phyloP scores from a whole-genome alignment of 92 coral and sea anemone species.

The Parazoanthus atlanticus region DNA sequence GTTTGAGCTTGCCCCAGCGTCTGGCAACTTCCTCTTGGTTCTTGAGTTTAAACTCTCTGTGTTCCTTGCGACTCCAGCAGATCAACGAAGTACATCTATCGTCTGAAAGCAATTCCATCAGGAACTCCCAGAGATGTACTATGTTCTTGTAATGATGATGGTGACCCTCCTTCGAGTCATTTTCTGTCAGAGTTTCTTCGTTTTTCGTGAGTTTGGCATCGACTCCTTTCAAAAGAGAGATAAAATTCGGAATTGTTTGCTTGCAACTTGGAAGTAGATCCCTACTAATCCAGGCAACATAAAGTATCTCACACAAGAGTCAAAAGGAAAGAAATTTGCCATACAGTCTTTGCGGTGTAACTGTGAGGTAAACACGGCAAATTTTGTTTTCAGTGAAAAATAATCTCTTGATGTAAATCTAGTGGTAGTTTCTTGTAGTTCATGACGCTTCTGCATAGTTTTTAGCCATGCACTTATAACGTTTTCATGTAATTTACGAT shows the following conservation, averaged over 20 bases:
- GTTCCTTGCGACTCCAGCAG: constrained; percentile 85
- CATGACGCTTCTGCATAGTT: too few relatives aligned
- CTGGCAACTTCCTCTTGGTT: constrained; percentile 91
- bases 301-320: neutral
- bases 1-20: constrained; percentile 90
- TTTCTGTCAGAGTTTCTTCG: neutral
- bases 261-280: neutral
- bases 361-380: neutral
- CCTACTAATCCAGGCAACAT: neutral
- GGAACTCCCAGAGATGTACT: constrained; percentile 92
- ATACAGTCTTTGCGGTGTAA: neutral
- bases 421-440: neutral
- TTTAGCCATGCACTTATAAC: neutral
- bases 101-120: constrained; percentile 80
- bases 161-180: neutral
- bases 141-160: constrained; percentile 77
- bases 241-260: too few relatives aligned
- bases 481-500: too few relatives aligned
- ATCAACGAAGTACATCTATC: constrained; percentile 81
- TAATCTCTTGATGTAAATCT: neutral
- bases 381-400: neutral
- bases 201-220: neutral
- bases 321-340: neutral
- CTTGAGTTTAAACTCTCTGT: constrained; percentile 85
- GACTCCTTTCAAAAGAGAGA: neutral